Base-by-base conservation (phyloP, 2,888 invertebrate species). In the Drosophila suboccidentalis region DNA sequence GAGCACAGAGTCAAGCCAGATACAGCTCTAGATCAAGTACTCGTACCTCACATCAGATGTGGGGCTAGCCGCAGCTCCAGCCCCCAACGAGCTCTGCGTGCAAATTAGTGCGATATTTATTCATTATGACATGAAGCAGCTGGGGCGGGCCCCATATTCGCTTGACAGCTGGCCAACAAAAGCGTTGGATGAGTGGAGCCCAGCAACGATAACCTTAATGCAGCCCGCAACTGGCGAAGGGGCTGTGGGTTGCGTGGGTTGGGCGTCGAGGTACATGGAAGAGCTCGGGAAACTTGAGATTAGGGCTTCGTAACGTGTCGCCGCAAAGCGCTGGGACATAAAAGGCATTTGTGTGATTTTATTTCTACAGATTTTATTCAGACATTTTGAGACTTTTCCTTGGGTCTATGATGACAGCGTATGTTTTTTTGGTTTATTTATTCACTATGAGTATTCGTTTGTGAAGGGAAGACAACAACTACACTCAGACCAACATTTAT, bases 31-130 rank as follows among this genome's bases (percentile, higher is more conserved):
- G 5, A 0, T 41, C 17, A 29, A 34, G 10, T 3, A 36, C 36
- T 36, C 13, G 13, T 13, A 5, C 34, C 10, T 47, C 8, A 15
- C 50, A 50, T 50, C 34, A 19, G 19, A 17, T 50, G 50, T 50
- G 19, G 19, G 19, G 17, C 44, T 6, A 43, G 6, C 17, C n/a
- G n/a, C 32, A 50, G 38, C 13, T 38, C 15, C 8, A 46, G 38
- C 36, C 39, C 61, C 43, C 61, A 66, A 44, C 70, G 63, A 66
- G 68, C 71, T 61, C 81, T 81, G 75, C 78, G 82, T 83, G 82
- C 81, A 83, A 82, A 82, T 81, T 82, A 82, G 83, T 83, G 82
- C 75, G 78, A 82, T 84, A 84, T 82, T 82, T 82, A 84, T 82
- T 82, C 82, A 82, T 82, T 82, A 82, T 76, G 82, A 69, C 84